Conservation (phyloP, 1,140 invertebrate species). For the Drosophila malerkotliana region DNA sequence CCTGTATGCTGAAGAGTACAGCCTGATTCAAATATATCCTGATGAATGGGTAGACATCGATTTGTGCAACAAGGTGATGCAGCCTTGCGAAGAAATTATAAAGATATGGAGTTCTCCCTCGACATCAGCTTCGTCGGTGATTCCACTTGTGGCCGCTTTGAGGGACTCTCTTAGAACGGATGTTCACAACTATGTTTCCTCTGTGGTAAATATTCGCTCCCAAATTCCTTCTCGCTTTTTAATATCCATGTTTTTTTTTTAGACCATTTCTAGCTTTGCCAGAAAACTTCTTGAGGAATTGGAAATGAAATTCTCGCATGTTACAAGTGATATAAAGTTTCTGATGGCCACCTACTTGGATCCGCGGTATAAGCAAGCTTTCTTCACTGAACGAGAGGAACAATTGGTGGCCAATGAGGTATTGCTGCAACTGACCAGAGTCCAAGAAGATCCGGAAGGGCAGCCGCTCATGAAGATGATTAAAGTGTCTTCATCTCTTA, state of each 20-base stretch:
- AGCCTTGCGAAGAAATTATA: constrained; percentile 59
- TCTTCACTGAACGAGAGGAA: constrained; percentile 54
- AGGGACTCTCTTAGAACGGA: constrained; percentile 55
- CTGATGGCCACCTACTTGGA: constrained; percentile 65
- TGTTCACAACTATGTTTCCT: constrained; percentile 60
- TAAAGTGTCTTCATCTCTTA: constrained; percentile 11
- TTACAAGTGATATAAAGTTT: constrained; percentile 52
- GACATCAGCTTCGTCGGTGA: constrained; percentile 53
- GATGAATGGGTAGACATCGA: constrained; percentile 67
- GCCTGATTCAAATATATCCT: constrained; percentile 48
- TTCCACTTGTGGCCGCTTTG: constrained; percentile 55
- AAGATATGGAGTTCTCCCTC: constrained; percentile 47
- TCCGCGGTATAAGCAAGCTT: constrained; percentile 64
- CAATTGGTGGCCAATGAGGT: constrained; percentile 54
- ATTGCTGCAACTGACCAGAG: constrained; percentile 13
- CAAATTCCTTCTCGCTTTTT: neutral
- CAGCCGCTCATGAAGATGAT: constrained; percentile 23
- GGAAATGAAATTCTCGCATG: constrained; percentile 40
- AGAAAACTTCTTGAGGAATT: constrained; percentile 58
- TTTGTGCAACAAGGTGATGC: constrained; percentile 55
- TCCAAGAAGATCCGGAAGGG: neutral
- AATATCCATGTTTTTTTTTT: neutral
- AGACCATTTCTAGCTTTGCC: constrained; percentile 60
- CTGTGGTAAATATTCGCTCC: constrained; percentile 31
- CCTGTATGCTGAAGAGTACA: constrained; percentile 55